Evolutionary conservation across 2,888 invertebrate species (phyloP).

Genomic region (Onthophagus sagittarius): DNA sequence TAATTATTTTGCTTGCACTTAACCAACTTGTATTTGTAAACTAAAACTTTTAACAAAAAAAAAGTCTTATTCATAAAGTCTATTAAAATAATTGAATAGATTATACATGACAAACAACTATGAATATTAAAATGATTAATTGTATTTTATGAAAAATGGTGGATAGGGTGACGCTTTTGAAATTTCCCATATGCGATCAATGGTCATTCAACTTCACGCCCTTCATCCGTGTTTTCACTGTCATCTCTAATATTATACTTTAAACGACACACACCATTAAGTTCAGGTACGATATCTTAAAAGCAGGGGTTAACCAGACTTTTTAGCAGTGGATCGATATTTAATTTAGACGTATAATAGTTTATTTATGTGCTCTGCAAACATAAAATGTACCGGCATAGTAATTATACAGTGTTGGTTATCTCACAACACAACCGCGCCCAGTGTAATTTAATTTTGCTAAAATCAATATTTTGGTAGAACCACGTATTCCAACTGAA

Average conservation of each 20-base stretch:
- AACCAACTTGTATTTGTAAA: no score
- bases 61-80: background rate
- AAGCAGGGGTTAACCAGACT: background rate
- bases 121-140: background rate
- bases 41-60: background rate
- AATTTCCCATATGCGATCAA: background rate
- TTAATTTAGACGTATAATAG: background rate
- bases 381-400: no score
- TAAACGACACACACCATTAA: background rate
- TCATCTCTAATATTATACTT: background rate
- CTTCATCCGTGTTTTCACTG: background rate
- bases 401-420: no score
- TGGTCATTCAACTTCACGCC: background rate
- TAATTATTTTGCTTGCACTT: no score
- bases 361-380: no score
- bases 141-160: background rate
- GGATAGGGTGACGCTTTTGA: background rate
- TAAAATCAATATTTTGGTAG: no score
- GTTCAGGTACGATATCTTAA: background rate
- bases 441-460: no score
- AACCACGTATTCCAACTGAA: no score
- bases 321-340: background rate
- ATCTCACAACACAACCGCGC: no score
- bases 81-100: background rate
- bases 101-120: background rate